Conservation (phyloP, 2,888 invertebrate species). For the Drosophila anomalata region DNA sequence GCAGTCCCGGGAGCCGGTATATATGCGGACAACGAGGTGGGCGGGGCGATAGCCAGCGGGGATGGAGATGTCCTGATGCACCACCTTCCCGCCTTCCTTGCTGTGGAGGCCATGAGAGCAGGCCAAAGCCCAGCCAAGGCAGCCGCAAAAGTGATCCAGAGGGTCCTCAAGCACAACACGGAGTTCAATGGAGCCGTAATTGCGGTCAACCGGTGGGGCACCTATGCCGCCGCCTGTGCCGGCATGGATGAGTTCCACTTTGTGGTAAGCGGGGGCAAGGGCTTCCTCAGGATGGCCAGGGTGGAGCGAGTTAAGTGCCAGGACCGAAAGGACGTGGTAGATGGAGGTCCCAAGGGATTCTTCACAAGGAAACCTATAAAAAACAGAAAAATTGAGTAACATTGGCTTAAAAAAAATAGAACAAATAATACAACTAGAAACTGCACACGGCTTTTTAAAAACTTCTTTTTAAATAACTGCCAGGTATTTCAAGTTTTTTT, state of each 20-base stretch:
- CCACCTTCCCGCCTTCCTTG: constrained; percentile 95
- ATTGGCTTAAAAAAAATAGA: neutral
- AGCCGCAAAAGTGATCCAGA: constrained; percentile 88
- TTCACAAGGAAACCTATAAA: neutral
- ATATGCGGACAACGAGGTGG: constrained; percentile 94
- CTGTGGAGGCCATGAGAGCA: constrained; percentile 94
- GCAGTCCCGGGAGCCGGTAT: constrained; percentile 96
- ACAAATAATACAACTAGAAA: neutral
- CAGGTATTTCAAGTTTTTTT: neutral
- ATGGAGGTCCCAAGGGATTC: constrained; percentile 6
- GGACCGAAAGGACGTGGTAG: constrained; percentile 18
- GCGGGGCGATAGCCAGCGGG: constrained; percentile 94
- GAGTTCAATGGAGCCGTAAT: constrained; percentile 93
- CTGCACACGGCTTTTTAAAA: too few relatives aligned
- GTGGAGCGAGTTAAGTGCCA: constrained; percentile 30
- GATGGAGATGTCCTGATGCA: constrained; percentile 99
- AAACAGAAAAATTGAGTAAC: neutral
- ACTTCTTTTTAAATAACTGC: too few relatives aligned
- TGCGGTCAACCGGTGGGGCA: constrained; percentile 89
- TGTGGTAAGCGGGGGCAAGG: constrained; percentile 80
- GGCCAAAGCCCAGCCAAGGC: constrained; percentile 91
- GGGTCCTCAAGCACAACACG: constrained; percentile 91
- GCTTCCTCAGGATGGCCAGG: constrained; percentile 8
- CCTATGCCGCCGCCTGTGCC: constrained; percentile 93
- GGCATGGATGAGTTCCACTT: constrained; percentile 88